Conservation (phyloP, 2,113 vertebrate genomes). For the rat (Rattus norvegicus) region DNA sequence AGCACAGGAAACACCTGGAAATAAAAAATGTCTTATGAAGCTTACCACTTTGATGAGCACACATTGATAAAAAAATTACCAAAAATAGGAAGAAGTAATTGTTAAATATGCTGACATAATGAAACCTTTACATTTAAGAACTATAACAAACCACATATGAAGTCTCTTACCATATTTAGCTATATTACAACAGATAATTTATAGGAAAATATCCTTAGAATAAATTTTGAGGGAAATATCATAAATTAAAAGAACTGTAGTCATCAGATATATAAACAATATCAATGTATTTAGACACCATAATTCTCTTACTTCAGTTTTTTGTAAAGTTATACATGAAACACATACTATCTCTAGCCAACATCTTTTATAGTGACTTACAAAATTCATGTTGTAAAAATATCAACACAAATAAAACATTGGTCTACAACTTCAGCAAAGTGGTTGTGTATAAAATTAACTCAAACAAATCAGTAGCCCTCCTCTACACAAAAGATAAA, state of each 20-base stretch:
- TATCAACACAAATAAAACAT: not conserved
- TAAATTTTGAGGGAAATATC: not conserved
- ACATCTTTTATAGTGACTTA: not conserved
- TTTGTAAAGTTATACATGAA: not conserved
- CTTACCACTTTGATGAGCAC: not conserved
- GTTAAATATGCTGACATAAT: not conserved
- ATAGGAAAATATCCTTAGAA: not conserved
- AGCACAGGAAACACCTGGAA: not conserved
- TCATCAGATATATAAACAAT: not conserved
- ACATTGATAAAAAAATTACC: not conserved
- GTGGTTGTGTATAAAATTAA: too few species aligned
- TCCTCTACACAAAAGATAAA: too few species aligned
- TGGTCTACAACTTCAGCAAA: not conserved
- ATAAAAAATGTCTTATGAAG: not conserved
- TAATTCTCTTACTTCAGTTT: not conserved
- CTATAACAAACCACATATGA: not conserved
- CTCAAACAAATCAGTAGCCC: too few species aligned
- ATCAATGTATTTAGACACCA: not conserved
- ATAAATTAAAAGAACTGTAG: not conserved
- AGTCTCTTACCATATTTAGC: not conserved
- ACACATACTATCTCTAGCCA: not conserved
- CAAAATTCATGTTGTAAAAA: not conserved
- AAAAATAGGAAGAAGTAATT: not conserved
- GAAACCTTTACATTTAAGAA: not conserved
- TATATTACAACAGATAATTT: not conserved